Conservation (phyloP, 2,113 vertebrate genomes). For the Pelvicachromis taeniatus region DNA sequence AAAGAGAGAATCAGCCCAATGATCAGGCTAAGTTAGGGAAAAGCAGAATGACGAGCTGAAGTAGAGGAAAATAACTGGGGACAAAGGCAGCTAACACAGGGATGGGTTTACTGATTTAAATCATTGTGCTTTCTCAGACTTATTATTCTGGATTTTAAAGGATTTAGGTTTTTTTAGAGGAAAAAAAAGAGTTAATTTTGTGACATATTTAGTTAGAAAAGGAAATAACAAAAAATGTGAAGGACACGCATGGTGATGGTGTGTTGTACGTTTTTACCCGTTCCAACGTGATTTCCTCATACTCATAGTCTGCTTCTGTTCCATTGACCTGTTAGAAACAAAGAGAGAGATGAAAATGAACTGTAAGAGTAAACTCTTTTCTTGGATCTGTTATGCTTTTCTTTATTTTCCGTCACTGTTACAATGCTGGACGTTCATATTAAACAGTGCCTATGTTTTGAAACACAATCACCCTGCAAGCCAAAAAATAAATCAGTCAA, state of each 20-base stretch:
- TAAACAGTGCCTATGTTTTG: neutral
- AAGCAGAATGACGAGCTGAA: neutral
- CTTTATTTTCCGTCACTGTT: neutral
- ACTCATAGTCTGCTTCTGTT: constrained; percentile 71
- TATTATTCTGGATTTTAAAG: neutral
- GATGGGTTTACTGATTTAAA: neutral
- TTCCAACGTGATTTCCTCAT: constrained; percentile 68
- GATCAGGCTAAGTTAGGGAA: neutral
- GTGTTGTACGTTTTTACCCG: constrained; percentile 46
- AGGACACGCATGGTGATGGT: neutral
- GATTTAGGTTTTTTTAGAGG: neutral
- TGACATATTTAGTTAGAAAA: neutral
- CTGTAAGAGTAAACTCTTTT: neutral
- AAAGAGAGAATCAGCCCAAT: neutral
- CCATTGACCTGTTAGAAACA: constrained; percentile 52
- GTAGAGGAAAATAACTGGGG: neutral
- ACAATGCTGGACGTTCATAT: neutral
- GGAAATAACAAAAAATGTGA: neutral
- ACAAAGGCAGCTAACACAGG: neutral
- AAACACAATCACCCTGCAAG: neutral
- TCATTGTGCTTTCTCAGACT: neutral
- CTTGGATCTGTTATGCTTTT: neutral
- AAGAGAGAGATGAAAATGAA: neutral
- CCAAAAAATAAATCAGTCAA: neutral
- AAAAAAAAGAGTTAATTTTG: neutral